These are phyloP conservation scores for Echiichthys vipera DNA, from an alignment of 2,797 vertebrate genomes.

Conservation along the genomic window DNA sequence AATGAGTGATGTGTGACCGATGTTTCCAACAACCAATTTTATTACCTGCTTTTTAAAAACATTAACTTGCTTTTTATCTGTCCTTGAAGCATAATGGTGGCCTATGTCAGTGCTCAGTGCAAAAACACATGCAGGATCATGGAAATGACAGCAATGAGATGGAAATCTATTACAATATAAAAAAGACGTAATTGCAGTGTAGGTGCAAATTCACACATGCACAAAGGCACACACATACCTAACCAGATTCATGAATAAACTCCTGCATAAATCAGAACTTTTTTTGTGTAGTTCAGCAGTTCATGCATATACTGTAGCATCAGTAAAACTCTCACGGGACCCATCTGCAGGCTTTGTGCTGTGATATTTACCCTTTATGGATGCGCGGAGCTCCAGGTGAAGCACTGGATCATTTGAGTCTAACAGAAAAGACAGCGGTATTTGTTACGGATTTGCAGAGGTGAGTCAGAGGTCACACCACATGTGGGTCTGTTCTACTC, in stretches of 20 bases:
- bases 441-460: conserved; percentile 68
- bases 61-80: conserved; percentile 3
- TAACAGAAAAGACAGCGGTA: conserved; percentile 43
- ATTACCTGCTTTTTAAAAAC: background rate
- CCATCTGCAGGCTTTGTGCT: conserved; percentile 28
- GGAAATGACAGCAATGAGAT: conserved; percentile 37
- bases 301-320: conserved; percentile 33
- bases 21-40: background rate
- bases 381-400: conserved; percentile 37
- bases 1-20: background rate
- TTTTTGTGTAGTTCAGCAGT: conserved; percentile 44
- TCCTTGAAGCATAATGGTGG: conserved; percentile 2
- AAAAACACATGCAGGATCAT: conserved; percentile 1
- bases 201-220: conserved; percentile 20
- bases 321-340: conserved; percentile 35
- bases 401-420: conserved; percentile 56
- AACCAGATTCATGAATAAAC: conserved; percentile 41
- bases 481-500: conserved; percentile 50
- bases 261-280: conserved; percentile 30
- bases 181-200: background rate
- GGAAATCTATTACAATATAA: conserved; percentile 18
- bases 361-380: conserved; percentile 55
- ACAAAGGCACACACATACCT: conserved; percentile 1
- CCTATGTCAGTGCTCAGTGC: background rate
- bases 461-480: conserved; percentile 69